Evolutionary conservation across 2,113 vertebrate genomes (phyloP), one percentile per base, ranked within the genome.

Genomic region (Eurystomus gularis): DNA sequence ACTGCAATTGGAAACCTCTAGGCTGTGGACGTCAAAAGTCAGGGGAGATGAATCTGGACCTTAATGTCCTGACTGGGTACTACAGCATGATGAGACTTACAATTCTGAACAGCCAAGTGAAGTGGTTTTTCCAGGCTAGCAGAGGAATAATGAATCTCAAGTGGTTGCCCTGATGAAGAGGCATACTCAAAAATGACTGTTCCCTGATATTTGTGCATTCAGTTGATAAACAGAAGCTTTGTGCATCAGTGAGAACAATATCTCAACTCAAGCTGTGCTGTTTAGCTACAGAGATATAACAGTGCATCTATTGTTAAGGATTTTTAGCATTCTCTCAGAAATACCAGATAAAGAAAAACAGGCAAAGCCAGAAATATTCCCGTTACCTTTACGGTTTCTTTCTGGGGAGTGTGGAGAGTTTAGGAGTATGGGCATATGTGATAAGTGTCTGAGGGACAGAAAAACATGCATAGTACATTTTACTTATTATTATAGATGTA

Each of bases 371-470:
- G 17, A 35, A 69, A 16, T 2, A 7, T 3, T 75, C 9, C 3
- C 10, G 3, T 28, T 11, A 18, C 2, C 5, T 78, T 44, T 55
- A 28, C 48, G 17, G 11, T 48, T 79, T 86, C 40, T 88, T 11
- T 0, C 29, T 12, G 8, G 0, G 3, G 11, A 42, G 11, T 3
- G 12, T 48, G 71, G 25, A 25, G 33, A 11, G 11, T 69, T 83
- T 35, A 42, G 39, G 40, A 29, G 2, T 23, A 23, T 13, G 37
- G 44, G 13, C 12, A 51, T 1, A 1, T 4, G 8, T 29, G 17
- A 42, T n/a, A 10, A 48, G 23, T 17, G 29, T 42, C 17, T 65
- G 35, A 81, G 13, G 29, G 13, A 25, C 25, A 35, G 58, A 81
- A 84, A 60, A 17, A 8, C 37, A 16, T 13, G 26, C 10, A 11